These are phyloP conservation scores for Nymphalis io DNA, from an alignment of 1,140 invertebrate genomes.

Conservation along the genomic window DNA sequence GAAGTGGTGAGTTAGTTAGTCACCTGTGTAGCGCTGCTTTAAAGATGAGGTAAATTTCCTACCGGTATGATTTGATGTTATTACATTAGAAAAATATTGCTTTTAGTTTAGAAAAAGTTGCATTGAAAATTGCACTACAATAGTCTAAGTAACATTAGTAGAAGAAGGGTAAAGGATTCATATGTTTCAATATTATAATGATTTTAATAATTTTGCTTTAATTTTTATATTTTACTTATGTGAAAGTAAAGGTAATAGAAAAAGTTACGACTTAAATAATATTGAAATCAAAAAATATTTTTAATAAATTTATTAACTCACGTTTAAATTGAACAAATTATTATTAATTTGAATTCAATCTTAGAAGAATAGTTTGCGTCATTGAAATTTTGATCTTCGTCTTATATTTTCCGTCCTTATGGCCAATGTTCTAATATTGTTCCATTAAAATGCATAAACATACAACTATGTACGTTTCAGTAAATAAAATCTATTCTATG, in stretches of 20 bases:
- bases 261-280: not conserved
- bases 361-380: not conserved
- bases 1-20: not conserved
- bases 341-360: not conserved
- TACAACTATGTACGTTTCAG: not conserved
- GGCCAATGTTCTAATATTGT: slow-evolving; percentile 17
- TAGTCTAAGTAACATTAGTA: slow-evolving; percentile 17
- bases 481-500: slow-evolving; percentile 43
- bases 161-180: slow-evolving; percentile 5
- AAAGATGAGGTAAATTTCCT: slow-evolving; percentile 33
- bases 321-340: too few relatives aligned
- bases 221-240: not conserved
- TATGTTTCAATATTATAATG: too few relatives aligned
- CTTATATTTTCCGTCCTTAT: not conserved
- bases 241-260: not conserved
- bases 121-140: slow-evolving; percentile 52
- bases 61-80: slow-evolving; percentile 32
- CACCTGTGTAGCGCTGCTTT: not conserved
- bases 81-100: slow-evolving; percentile 71
- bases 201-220: not conserved
- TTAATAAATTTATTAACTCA: too few relatives aligned
- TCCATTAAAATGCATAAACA: not conserved
- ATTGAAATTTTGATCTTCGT: not conserved
- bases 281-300: too few relatives aligned
- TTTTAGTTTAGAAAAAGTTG: slow-evolving; percentile 67